Percentiles rank a stretch among this genome's conserved stretches.
These are phyloP conservation scores for Helogale parvula DNA, from an alignment of 2,113 vertebrate genomes.

Conservation along the genomic window DNA sequence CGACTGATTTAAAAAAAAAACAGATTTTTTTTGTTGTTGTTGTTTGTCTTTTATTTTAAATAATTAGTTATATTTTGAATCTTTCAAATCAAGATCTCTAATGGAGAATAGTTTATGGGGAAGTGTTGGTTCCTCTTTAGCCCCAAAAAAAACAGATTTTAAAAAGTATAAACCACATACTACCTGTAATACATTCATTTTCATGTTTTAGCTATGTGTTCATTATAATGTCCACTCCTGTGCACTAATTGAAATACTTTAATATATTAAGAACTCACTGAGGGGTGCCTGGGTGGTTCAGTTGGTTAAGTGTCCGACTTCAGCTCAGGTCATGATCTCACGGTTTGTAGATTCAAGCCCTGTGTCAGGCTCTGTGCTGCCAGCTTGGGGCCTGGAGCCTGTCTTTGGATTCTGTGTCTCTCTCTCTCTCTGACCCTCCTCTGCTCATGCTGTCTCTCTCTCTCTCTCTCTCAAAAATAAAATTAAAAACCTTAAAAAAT, in stretches of 20 bases:
- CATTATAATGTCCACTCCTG: not conserved
- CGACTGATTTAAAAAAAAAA: not conserved
- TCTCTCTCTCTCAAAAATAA: no score
- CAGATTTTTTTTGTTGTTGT: not conserved
- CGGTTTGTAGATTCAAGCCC: no score
- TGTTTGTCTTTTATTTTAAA: conserved; percentile 8
- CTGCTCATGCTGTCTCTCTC: no score
- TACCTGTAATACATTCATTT: not conserved
- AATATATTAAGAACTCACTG: not conserved
- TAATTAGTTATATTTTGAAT: not conserved
- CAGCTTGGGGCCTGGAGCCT: no score
- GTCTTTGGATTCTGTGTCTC: no score
- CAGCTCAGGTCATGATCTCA: no score
- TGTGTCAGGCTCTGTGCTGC: no score
- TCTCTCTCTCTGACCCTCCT: no score
- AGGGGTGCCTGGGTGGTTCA: not conserved
- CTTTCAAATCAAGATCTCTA: not conserved
- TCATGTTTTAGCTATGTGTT: not conserved
- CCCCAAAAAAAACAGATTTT: not conserved
- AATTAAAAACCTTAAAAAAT: no score
- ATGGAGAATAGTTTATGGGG: not conserved
- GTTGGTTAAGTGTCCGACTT: no score
- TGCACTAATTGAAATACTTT: not conserved
- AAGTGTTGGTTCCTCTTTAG: not conserved
- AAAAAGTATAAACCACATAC: not conserved